Conservation (phyloP, 2,797 vertebrate genomes). For the Thunnus albacares region DNA sequence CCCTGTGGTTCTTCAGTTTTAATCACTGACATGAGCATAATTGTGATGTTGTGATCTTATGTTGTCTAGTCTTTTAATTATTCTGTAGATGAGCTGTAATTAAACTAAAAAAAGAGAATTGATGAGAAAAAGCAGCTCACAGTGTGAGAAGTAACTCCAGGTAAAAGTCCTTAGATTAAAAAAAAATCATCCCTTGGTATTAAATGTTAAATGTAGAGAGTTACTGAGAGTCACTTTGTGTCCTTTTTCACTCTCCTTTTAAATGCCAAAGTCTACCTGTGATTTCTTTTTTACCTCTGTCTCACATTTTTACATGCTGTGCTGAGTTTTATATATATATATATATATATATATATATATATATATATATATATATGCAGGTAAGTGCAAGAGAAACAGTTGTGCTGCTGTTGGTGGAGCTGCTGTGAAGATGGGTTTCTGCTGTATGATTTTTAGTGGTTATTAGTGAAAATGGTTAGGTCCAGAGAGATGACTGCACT, state of each 20-base stretch:
- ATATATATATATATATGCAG: too few relatives aligned
- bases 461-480: too few relatives aligned
- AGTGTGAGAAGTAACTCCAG: conserved; percentile 39
- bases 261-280: too few relatives aligned
- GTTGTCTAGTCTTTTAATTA: conserved; percentile 51
- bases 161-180: conserved; percentile 33
- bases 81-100: conserved; percentile 52
- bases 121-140: conserved; percentile 46
- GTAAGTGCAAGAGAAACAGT: too few relatives aligned
- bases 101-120: conserved; percentile 40
- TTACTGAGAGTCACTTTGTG: background rate
- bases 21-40: conserved; percentile 34
- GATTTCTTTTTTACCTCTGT: too few relatives aligned
- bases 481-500: too few relatives aligned
- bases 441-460: too few relatives aligned
- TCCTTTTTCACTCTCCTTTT: background rate
- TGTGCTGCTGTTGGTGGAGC: too few relatives aligned
- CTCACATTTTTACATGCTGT: too few relatives aligned
- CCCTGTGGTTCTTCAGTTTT: conserved; percentile 21
- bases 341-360: too few relatives aligned
- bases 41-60: conserved; percentile 44
- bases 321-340: too few relatives aligned
- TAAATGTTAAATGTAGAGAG: background rate
- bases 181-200: background rate
- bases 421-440: too few relatives aligned